Evolutionary conservation across 2,113 vertebrate species (phyloP).

Genomic region (Irena cyanogastra): DNA sequence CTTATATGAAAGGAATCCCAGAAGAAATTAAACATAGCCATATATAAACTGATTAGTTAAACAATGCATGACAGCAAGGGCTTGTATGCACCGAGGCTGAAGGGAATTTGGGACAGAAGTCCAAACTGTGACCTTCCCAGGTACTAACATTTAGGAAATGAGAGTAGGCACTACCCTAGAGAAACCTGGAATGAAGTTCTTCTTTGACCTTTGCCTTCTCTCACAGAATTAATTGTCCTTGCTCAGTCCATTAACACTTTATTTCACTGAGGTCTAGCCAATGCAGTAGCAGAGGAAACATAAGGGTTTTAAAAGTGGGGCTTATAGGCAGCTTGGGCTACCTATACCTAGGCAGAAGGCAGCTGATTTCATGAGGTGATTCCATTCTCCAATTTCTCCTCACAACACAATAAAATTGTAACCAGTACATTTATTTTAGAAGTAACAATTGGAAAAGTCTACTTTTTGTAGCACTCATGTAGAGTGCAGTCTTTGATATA

Average conservation of each 20-base stretch:
- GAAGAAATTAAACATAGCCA: constrained; percentile 34
- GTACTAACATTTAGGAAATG: not conserved
- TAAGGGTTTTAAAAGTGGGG: not conserved
- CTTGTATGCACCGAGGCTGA: not conserved
- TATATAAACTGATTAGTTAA: constrained; percentile 24
- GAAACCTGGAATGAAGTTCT: not conserved
- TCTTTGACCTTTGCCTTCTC: not conserved
- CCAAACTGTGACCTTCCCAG: not conserved
- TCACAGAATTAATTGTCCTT: not conserved
- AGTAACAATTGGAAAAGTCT: not conserved
- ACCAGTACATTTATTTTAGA: not conserved
- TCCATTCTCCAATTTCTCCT: not conserved
- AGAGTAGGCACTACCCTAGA: not conserved
- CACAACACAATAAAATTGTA: not conserved
- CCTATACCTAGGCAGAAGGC: not conserved
- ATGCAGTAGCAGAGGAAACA: not conserved
- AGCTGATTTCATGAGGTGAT: not conserved
- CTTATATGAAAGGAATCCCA: not conserved
- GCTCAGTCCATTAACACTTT: not conserved
- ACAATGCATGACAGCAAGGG: not conserved
- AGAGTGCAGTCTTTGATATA: not conserved
- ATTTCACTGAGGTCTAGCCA: not conserved
- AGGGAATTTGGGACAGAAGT: not conserved
- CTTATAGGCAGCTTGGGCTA: not conserved
- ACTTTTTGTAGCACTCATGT: not conserved